Evolutionary conservation across 2,113 vertebrate genomes (phyloP).

Genomic region (Jacana jacana): DNA sequence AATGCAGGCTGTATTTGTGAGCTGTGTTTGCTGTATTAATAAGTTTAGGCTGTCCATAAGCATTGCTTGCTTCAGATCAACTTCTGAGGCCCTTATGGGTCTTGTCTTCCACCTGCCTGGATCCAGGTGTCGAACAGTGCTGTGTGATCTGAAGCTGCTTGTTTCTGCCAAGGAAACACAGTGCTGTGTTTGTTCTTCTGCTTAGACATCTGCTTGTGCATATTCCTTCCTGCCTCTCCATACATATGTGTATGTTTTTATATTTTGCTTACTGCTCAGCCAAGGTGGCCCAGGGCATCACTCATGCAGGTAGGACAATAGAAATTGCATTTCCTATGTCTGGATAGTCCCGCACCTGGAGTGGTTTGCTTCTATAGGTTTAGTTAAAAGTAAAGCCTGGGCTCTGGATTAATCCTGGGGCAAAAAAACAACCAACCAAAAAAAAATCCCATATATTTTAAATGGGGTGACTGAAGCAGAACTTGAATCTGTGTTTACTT

Average conservation of each 20-base stretch:
- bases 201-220: not conserved
- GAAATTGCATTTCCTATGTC: not conserved
- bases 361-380: not conserved
- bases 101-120: not conserved
- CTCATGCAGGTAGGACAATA: slow-evolving; percentile 78
- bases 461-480: not conserved
- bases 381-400: not conserved
- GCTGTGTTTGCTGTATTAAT: not conserved
- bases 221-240: slow-evolving; percentile 34
- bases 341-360: not conserved
- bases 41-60: not conserved
- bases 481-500: not conserved
- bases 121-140: not conserved
- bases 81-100: not conserved
- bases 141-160: not conserved
- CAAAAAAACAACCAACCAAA: not conserved
- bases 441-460: not conserved
- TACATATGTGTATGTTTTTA: slow-evolving; percentile 33
- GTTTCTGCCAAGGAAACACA: slow-evolving; percentile 11
- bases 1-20: not conserved
- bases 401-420: not conserved
- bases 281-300: slow-evolving; percentile 72
- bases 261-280: slow-evolving; percentile 67
- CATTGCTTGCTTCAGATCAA: not conserved
- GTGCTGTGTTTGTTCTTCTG: not conserved